phyloP scores from a whole-genome alignment of 2,113 vertebrate species.

The Podiceps cristatus region DNA sequence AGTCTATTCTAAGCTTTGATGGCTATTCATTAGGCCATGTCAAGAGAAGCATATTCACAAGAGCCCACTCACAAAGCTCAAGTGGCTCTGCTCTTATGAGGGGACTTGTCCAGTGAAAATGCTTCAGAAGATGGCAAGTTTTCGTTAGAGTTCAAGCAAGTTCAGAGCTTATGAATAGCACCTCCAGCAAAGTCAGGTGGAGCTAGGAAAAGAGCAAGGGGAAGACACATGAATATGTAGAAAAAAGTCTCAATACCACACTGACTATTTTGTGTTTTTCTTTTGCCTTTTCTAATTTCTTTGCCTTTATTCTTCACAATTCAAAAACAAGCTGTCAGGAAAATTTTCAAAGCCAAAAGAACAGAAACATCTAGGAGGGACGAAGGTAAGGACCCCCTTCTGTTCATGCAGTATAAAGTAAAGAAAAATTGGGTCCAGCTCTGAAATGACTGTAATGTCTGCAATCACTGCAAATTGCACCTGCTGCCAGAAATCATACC shows the following conservation, averaged over 20 bases:
- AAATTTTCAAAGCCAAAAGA: not conserved
- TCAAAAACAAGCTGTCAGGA: not conserved
- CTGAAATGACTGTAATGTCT: not conserved
- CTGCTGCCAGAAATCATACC: not conserved
- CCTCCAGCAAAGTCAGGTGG: not conserved
- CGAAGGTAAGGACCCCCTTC: not conserved
- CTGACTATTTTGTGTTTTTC: not conserved
- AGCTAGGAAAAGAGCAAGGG: not conserved
- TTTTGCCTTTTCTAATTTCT: not conserved
- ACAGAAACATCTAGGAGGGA: not conserved
- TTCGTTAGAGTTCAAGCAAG: not conserved
- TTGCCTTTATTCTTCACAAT: not conserved
- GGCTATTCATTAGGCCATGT: constrained; percentile 3
- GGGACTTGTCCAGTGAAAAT: not conserved
- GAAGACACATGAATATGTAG: not conserved
- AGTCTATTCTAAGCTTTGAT: not conserved
- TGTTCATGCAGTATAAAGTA: not conserved
- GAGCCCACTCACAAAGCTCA: not conserved
- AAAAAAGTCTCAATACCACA: not conserved
- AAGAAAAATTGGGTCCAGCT: not conserved
- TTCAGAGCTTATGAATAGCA: not conserved
- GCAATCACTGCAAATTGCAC: not conserved
- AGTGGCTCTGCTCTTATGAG: not conserved
- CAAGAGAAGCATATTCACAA: not conserved
- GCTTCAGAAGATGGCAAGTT: not conserved